Percentiles rank a stretch among this genome's conserved stretches.
Conservation (phyloP, 2,888 invertebrate species). For the Frankliniella fusca region DNA sequence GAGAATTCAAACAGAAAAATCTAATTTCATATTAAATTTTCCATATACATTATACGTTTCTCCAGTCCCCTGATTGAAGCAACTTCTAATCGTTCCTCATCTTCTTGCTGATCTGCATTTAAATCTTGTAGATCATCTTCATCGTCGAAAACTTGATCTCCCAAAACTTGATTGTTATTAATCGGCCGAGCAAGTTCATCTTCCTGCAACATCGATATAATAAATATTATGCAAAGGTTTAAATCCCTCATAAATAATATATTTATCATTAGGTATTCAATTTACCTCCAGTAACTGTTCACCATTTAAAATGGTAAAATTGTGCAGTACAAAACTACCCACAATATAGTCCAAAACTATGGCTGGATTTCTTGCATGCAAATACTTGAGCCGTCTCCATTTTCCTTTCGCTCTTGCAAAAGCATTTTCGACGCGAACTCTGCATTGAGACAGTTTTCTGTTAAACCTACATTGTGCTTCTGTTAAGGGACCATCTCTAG, state of each 20-base stretch:
- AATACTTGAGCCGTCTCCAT: neutral
- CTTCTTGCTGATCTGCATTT: neutral
- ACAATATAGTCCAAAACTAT: neutral
- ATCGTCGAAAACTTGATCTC: neutral
- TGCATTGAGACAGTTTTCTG: neutral
- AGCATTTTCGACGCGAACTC: neutral
- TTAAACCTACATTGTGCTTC: neutral
- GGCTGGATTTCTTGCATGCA: neutral
- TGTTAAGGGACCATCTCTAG: neutral
- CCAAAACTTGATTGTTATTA: neutral
- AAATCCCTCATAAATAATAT: too few species aligned
- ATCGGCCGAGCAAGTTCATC: neutral
- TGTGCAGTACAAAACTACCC: neutral
- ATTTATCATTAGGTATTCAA: neutral
- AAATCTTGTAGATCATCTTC: neutral
- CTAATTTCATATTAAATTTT: too few species aligned
- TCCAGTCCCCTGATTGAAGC: neutral
- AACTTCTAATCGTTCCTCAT: neutral
- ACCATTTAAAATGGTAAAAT: neutral
- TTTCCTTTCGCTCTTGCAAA: neutral
- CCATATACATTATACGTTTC: neutral
- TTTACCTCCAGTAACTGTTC: neutral
- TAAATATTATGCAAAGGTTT: neutral
- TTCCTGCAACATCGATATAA: neutral
- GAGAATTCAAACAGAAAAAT: too few species aligned